Conservation (phyloP, 2,113 vertebrate genomes). For the Caretta caretta region DNA sequence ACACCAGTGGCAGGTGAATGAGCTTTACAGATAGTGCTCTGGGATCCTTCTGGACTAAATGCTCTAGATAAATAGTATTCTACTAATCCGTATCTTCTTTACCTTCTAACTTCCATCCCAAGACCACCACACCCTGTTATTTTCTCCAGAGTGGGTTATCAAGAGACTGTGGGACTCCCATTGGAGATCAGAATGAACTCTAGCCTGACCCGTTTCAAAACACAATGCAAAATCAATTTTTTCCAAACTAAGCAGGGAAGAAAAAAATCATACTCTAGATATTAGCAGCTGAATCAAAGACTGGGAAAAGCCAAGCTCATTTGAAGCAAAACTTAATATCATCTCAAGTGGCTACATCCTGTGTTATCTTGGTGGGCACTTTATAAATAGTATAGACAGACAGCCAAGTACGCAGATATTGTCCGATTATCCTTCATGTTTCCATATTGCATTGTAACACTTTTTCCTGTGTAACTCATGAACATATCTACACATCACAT, state of each 20-base stretch:
- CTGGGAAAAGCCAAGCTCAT: not conserved
- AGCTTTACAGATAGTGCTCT: not conserved
- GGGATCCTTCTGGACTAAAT: not conserved
- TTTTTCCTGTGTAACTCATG: not conserved
- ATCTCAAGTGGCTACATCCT: not conserved
- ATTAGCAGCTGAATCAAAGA: not conserved
- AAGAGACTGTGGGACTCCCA: not conserved
- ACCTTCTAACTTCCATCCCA: not conserved
- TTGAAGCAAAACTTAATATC: not conserved
- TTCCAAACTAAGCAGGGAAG: not conserved
- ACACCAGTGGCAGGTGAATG: not conserved
- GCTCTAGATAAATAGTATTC: not conserved
- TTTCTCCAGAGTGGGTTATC: fast-evolving
- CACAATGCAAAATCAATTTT: not conserved
- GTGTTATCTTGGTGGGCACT: not conserved
- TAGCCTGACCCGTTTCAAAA: not conserved
- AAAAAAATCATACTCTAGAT: not conserved
- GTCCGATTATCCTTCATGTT: not conserved
- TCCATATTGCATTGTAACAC: not conserved
- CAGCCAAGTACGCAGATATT: not conserved
- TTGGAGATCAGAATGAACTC: not conserved
- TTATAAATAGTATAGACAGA: not conserved
- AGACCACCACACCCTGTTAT: not conserved
- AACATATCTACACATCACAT: not conserved
- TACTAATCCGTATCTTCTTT: not conserved